Evolutionary conservation across 2,113 vertebrate species (phyloP), one percentile per base, ranked within the genome.

Genomic region (Ptilorrhoa leucosticta): DNA sequence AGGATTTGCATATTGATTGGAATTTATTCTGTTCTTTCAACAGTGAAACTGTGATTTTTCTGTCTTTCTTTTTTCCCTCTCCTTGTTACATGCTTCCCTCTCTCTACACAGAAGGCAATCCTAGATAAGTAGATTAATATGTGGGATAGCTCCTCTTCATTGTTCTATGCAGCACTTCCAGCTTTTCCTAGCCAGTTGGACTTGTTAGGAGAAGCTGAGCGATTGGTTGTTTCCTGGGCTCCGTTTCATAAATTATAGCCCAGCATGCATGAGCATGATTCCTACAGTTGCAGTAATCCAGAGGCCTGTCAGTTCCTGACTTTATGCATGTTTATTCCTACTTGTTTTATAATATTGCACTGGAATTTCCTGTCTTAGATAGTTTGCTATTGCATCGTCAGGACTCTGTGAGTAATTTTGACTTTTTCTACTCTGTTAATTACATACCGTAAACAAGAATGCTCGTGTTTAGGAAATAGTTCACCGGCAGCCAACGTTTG

Each of bases 381-480:
- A 97, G 96, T 90, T 97, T 96, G 93, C 94, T 94, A 93, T 97
- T 97, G 92, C 97, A 97, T 98, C 98, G 97, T 95, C 97, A 96
- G 97, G 95, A 98, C 87, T 89, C 93, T 95, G 98, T 98, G 98
- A 98, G 98, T 98, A 98, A 97, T 96, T 96, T 89, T 95, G 92
- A 95, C 61, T 96, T 95, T 97, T 95, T 81, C 50, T 97, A 87
- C 91, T 96, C 95, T 93, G 88, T 93, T 97, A 97, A 97, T 97
- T 96, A 87, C 83, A 77, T 93, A 88, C 56, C 0, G n/a, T n/a
- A 86, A 97, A 93, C 86, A 95, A 92, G 93, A 97, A 91, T 92
- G 89, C 89, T 89, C 91, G 40, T 94, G 57, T 87, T 94, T 87
- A 96, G 94, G 86, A 97, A 96, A 89, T 80, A 89, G 66, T 54